Evolutionary conservation across 2,113 vertebrate genomes (phyloP), one percentile per base, ranked within the genome.

Genomic region (Cyprinodon tularosa): DNA sequence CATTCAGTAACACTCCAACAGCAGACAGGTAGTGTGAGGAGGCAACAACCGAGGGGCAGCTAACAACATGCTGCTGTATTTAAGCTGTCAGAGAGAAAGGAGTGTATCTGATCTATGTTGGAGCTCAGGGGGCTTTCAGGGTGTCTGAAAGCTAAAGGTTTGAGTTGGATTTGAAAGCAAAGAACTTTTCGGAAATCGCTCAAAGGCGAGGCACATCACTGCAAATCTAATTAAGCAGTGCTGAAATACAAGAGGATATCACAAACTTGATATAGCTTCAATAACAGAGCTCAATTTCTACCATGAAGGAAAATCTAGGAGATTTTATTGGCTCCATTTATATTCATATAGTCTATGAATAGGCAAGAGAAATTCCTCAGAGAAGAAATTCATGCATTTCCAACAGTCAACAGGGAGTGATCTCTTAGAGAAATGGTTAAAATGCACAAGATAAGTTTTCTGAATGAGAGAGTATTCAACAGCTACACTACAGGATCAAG

Each of bases 1-100:
- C 74, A 57, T 68, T 47, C 44, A 75, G 72, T 40, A 62, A 71
- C 62, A 66, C 53, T 68, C 39, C 77, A 77, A 77, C 71, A 74
- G 80, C 72, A 81, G 77, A 85, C 64, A 77, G 72, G 66, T 47
- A 11, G 71, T 76, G 70, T 80, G 81, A 80, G 77, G 62, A 86
- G 82, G 76, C 66, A 84, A 77, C 72, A 62, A 76, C 72, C 59
- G 45, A 64, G 71, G 81, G 72, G 77, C 64, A 77, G 79, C 66
- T 29, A 39, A 11, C 66, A 72, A 57, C 74, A 62, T 17, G 61
- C 53, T 57, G 74, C 71, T 70, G 4, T 12, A n/a, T 45, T 39
- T 29, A 22, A 47, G 71, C 67, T 12, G 65, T 66, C 72, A 74
- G 66, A 8, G 53, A 3, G 15, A 83, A 63, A 78, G 20, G 57